Evolutionary conservation across 2,888 invertebrate genomes (phyloP).

Genomic region (Palloptera scutellata): DNA sequence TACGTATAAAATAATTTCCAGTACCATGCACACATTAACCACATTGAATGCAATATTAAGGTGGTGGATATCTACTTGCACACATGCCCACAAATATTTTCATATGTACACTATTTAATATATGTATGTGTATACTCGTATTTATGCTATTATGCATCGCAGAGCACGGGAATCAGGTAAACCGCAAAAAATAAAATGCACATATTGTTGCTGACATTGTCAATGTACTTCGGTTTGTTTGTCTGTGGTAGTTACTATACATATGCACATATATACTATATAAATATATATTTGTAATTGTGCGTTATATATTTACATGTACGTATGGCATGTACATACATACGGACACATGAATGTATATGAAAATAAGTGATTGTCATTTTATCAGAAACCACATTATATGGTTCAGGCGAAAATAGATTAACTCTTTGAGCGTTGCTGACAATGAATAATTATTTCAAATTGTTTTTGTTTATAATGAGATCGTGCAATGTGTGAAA

Average conservation of each 20-base stretch:
- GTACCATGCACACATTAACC: no score
- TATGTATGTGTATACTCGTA: constrained; percentile 17
- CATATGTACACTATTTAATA: no score
- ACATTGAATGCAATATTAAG: constrained; percentile 2
- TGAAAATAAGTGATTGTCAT: constrained; percentile 24
- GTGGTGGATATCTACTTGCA: constrained; percentile 18
- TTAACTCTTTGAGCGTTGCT: constrained; percentile 26
- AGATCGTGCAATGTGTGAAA: not conserved
- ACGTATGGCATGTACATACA: constrained; percentile 5
- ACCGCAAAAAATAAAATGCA: constrained; percentile 25
- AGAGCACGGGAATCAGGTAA: constrained; percentile 25
- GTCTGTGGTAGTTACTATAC: no score
- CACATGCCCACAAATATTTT: constrained; percentile 6
- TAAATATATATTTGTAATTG: not conserved
- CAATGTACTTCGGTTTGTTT: constrained; percentile 14
- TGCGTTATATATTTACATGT: not conserved
- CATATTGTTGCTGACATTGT: constrained; percentile 22
- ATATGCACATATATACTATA: no score
- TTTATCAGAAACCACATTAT: constrained; percentile 26
- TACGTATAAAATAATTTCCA: not conserved
- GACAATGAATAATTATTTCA: constrained; percentile 32
- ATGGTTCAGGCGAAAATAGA: constrained; percentile 24
- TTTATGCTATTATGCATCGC: constrained; percentile 25
- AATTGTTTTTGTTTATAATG: constrained; percentile 17
- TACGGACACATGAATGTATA: constrained; percentile 10